Conservation (phyloP, 2,888 invertebrate genomes). For the Eulithis testata region DNA sequence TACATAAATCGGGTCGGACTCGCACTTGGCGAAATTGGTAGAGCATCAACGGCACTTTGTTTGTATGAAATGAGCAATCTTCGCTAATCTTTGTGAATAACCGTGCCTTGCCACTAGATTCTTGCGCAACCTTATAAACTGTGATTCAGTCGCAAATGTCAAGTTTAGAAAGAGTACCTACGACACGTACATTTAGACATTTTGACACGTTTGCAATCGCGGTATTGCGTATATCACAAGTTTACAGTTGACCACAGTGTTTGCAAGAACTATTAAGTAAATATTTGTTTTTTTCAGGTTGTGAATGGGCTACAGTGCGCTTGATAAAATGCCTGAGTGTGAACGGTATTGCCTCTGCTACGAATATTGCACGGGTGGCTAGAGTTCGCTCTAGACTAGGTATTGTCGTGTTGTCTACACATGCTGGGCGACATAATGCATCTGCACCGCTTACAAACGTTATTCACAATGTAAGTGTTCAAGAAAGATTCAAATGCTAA, state of each 20-base stretch:
- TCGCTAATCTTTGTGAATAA: too few relatives aligned
- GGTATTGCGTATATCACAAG: not conserved
- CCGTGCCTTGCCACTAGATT: too few relatives aligned
- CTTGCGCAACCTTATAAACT: too few relatives aligned
- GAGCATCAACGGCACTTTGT: too few relatives aligned
- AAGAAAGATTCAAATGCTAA: too few relatives aligned
- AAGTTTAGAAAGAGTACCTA: slow-evolving; percentile 1
- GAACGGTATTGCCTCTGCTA: slow-evolving; percentile 68
- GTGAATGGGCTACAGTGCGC: slow-evolving; percentile 62
- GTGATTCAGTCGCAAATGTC: slow-evolving; percentile 8
- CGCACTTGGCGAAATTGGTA: too few relatives aligned
- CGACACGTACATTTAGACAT: too few relatives aligned
- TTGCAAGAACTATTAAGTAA: too few relatives aligned
- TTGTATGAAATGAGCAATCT: too few relatives aligned
- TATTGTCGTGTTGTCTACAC: slow-evolving; percentile 59
- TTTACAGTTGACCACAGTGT: not conserved
- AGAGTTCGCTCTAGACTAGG: slow-evolving; percentile 55
- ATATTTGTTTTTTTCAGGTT: slow-evolving; percentile 51
- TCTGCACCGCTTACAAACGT: slow-evolving; percentile 49
- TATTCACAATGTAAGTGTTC: slow-evolving; percentile 54
- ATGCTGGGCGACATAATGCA: slow-evolving; percentile 48
- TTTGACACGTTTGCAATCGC: not conserved
- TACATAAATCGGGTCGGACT: too few relatives aligned
- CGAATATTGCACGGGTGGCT: slow-evolving; percentile 47
- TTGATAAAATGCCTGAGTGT: slow-evolving; percentile 71